A percentile compares a stretch with the other conserved stretches of the same genome.
Evolutionary conservation across 37 sponge, comb jelly and placozoan species (phyloP).

Genomic region (Halichondria panicea): DNA sequence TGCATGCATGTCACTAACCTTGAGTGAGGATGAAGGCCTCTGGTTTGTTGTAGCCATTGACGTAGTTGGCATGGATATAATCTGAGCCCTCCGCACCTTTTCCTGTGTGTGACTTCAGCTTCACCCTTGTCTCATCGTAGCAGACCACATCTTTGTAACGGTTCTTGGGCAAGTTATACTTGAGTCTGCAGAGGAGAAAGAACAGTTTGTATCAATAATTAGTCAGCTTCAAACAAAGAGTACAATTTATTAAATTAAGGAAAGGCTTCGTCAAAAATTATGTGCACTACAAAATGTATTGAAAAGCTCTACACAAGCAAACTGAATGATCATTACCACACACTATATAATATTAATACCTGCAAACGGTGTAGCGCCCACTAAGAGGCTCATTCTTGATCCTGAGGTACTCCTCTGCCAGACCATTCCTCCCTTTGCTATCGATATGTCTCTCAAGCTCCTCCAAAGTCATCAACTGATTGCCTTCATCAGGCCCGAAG

Average conservation of each 20-base stretch:
- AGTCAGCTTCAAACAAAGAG: no score
- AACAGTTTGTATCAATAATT: no score
- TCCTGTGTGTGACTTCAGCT: conserved; percentile 30
- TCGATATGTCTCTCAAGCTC: conserved; percentile 60
- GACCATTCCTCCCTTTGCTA: conserved; percentile 46
- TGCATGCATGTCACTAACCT: conserved; percentile 55
- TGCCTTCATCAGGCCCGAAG: conserved; percentile 48
- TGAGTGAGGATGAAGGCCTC: conserved; percentile 85
- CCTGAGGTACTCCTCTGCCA: conserved; percentile 55
- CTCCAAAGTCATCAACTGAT: conserved; percentile 40
- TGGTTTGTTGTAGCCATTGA: conserved; percentile 62
- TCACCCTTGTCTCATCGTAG: conserved; percentile 75
- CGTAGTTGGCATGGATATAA: conserved; percentile 93
- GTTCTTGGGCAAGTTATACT: conserved; percentile 80
- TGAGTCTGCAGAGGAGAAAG: conserved; percentile 30
- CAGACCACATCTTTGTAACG: conserved; percentile 83
- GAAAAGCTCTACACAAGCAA: no score
- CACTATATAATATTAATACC: conserved; percentile 15
- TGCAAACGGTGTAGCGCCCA: conserved; percentile 43
- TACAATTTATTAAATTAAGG: no score
- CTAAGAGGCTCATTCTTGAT: conserved; percentile 47
- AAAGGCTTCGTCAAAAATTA: no score
- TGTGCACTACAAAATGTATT: no score
- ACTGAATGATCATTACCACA: neutral
- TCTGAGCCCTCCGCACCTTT: conserved; percentile 69